These are phyloP conservation scores for Serrognathus titanus DNA, from an alignment of 2,888 invertebrate species.

Conservation along the genomic window DNA sequence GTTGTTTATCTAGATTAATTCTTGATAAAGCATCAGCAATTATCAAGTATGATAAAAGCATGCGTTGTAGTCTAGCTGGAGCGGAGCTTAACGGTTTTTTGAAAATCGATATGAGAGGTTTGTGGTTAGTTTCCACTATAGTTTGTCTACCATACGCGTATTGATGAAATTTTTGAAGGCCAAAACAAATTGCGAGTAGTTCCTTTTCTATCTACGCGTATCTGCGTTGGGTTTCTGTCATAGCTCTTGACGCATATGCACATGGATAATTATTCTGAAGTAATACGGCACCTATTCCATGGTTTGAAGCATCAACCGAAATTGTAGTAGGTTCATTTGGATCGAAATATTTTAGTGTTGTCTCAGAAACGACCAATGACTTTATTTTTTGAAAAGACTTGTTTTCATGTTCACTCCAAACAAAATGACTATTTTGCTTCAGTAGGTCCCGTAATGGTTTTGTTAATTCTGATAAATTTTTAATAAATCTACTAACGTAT, in stretches of 20 bases:
- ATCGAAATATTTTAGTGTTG: constrained; percentile 7
- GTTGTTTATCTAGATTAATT: constrained; percentile 1
- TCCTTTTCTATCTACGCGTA: constrained; percentile 36
- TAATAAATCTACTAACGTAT: constrained; percentile 27
- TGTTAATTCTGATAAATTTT: constrained; percentile 11
- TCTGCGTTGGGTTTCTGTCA: constrained; percentile 28
- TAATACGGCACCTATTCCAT: constrained; percentile 28
- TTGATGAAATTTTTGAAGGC: constrained; percentile 24
- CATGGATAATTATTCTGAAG: constrained; percentile 28
- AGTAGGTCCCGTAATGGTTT: constrained; percentile 5
- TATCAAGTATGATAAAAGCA: constrained; percentile 15
- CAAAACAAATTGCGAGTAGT: constrained; percentile 25
- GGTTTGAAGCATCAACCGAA: constrained; percentile 30
- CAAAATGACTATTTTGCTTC: constrained; percentile 3
- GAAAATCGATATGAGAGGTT: constrained; percentile 26
- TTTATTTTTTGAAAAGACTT: not conserved
- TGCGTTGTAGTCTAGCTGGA: constrained; percentile 25
- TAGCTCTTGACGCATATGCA: constrained; percentile 28
- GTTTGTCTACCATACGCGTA: constrained; percentile 28
- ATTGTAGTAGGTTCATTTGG: constrained; percentile 10
- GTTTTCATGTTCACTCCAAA: not conserved
- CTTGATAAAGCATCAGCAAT: constrained; percentile 7
- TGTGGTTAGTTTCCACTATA: constrained; percentile 33
- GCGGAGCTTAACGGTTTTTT: constrained; percentile 26
- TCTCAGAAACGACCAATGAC: not conserved